Base-by-base conservation (phyloP, 1,140 invertebrate genomes). In the Drosophila nannoptera region DNA sequence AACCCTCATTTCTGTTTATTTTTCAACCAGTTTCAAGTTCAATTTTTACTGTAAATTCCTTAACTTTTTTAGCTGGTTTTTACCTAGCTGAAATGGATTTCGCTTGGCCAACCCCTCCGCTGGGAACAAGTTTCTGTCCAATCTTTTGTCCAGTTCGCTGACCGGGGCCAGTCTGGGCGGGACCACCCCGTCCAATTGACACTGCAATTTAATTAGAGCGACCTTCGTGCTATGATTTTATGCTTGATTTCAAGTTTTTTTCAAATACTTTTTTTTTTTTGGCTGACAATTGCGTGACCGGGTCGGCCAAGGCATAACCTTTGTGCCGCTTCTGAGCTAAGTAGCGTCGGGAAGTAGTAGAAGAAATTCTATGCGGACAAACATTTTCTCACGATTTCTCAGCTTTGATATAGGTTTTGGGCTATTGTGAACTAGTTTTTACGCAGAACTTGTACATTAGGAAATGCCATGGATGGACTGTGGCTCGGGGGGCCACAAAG, bases 131-230 rank as follows among this genome's bases (percentile, higher is more conserved):
- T 78, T 80, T 76, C 52, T 63, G n/a, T 32, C 38, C 32, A 64
- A 61, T 40, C 56, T 53, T 11, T 53, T 69, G 64, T 68, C 68
- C 77, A 80, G 72, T 80, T 76, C 43, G 64, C 42, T 38, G 38
- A 66, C 33, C 48, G 33, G 48, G 52, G 42, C 58, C 50, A 49
- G 7, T 33, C 42, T 42, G 35, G 42, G 46, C 53, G 58, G 35
- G 59, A 66, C 65, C 67, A 63, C 67, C 35, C 43, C 31, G 31
- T 69, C 49, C 76, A 76, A 84, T 87, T 86, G 81, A 86, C 81
- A 86, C 71, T 86, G 81, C 64, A 69, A 68, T 86, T 86, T 86
- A 86, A 86, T 86, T 86, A 86, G 81, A 86, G 77, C 81, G 81
- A 86, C 81, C 81, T 56, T 74, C 66, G 81, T 56, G 67, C 70